Percentiles rank a stretch among this genome's conserved stretches.
Conservation (phyloP, 2,113 vertebrate genomes). For the Phyllopteryx taeniolatus region DNA sequence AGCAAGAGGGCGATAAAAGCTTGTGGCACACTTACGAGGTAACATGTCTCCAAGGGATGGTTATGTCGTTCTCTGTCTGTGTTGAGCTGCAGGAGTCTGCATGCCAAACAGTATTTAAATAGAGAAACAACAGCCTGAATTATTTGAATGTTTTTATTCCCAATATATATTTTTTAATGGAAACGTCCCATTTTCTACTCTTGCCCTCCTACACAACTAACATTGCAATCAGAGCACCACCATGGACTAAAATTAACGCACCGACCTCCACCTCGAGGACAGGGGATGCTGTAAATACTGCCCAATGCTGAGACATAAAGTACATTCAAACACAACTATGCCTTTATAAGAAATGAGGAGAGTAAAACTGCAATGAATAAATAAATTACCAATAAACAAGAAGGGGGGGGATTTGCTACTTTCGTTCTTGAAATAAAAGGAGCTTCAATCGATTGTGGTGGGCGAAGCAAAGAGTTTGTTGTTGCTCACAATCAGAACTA, state of each 20-base stretch:
- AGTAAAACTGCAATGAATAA: neutral
- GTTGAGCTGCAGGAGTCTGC: constrained; percentile 40
- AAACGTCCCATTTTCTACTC: constrained; percentile 48
- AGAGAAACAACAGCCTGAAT: constrained; percentile 50
- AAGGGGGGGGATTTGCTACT: neutral
- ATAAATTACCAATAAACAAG: neutral
- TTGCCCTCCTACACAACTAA: constrained; percentile 25
- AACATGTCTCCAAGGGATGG: constrained; percentile 33
- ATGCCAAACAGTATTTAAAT: constrained; percentile 54
- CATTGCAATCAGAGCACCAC: constrained; percentile 21
- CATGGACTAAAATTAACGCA: constrained; percentile 36
- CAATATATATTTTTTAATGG: constrained; percentile 25
- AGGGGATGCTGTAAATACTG: constrained; percentile 12
- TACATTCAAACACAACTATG: neutral
- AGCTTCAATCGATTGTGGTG: constrained; percentile 24
- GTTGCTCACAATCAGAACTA: constrained; percentile 53
- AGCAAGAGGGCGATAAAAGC: constrained; percentile 72
- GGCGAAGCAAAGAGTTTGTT: constrained; percentile 29
- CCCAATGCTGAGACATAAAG: neutral
- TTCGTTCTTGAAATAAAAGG: constrained; percentile 3
- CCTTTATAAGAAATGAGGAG: neutral
- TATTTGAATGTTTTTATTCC: constrained; percentile 19
- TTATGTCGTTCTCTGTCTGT: constrained; percentile 54
- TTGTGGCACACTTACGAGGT: constrained; percentile 28
- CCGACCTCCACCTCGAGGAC: constrained; percentile 18